phyloP scores from a whole-genome alignment of 2,797 vertebrate genomes.

The Halcyon chelicuti region DNA sequence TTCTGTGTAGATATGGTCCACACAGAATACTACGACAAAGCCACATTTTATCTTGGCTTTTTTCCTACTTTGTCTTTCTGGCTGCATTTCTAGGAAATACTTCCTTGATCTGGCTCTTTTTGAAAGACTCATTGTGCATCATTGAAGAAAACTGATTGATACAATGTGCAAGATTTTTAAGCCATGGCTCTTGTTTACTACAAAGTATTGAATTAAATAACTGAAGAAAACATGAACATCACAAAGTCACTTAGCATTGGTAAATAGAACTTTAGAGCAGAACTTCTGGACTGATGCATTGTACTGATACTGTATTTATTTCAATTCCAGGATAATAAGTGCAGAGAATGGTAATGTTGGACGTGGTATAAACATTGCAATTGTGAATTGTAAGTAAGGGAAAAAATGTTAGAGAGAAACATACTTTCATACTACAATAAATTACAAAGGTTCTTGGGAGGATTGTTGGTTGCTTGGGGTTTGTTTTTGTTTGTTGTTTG shows the following conservation, averaged over 20 bases:
- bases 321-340: slow-evolving; percentile 75
- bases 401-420: not conserved
- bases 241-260: not conserved
- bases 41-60: not conserved
- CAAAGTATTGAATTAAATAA: not conserved
- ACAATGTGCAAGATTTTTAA: not conserved
- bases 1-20: not conserved
- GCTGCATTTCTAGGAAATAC: not conserved
- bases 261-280: not conserved
- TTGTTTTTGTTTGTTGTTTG: not conserved
- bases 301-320: not conserved
- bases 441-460: not conserved
- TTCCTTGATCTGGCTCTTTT: not conserved
- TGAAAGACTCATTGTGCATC: not conserved
- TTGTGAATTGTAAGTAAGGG: slow-evolving; percentile 78
- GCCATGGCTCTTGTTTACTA: not conserved
- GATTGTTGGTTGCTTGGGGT: not conserved
- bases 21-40: not conserved
- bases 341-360: slow-evolving; percentile 25
- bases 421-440: not conserved
- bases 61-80: not conserved
- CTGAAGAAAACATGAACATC: not conserved
- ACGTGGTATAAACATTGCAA: slow-evolving; percentile 80
- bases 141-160: not conserved
- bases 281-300: not conserved